Base-by-base conservation (phyloP, 2,797 vertebrate genomes). In the Brachyrhaphis roseni region DNA sequence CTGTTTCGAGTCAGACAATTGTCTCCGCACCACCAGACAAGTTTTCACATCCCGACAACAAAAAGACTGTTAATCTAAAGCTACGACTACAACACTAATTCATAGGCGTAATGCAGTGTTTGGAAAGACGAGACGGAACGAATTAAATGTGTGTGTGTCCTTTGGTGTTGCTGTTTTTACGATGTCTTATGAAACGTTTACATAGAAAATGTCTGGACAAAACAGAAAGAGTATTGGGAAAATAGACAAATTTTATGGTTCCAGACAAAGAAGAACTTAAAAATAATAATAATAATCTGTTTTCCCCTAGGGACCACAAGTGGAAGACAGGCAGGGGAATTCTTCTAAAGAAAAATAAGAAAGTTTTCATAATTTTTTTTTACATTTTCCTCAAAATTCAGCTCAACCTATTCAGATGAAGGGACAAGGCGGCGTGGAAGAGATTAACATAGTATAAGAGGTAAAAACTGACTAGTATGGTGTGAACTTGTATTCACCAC, bases 1-100 rank as follows among this genome's bases (percentile, higher is more conserved):
- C 90, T 86, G 92, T 94, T 95, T 91, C 8, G 80, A 82, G 82
- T 79, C 81, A 88, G 90, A 90, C 85, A 85, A 90, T 89, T 83
- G 86, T 77, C 74, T 59, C 86, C 78, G 74, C 78, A 45, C 78
- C 91, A 93, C 93, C 92, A 95, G 94, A 88, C 92, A 93, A 93
- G 91, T 94, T 93, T 93, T 90, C 87, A 87, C 91, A 92, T 90
- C 86, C 83, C 66, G 73, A 74, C 78, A 91, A 94, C 91, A 94
- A 94, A 90, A 91, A 80, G 77, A 74, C 75, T 20, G 85, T 92
- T 89, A 78, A 90, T 90, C 81, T 91, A 84, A 87, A 90, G 83
- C 91, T 80, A 92, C 81, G 12, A 81, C 78, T 84, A 78, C 83
- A 83, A 72, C 77, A 86, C 85, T 89, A 90, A 94, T 90, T 92